Percentiles rank a stretch among this genome's conserved stretches.
Conservation (phyloP, 2,888 invertebrate species). For the Tupiocoris notatus region DNA sequence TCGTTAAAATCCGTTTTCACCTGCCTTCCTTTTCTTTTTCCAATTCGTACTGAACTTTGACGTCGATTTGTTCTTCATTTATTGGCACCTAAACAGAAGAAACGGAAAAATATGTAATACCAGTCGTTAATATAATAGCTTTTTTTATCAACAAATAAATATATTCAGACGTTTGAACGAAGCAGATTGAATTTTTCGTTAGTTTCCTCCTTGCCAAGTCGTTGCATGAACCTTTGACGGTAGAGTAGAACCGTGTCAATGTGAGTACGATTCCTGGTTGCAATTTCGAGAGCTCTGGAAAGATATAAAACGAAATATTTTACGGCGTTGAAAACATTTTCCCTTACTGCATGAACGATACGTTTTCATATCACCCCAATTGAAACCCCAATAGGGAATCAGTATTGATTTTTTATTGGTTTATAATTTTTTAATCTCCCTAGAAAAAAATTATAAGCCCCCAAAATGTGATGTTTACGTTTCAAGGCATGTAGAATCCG, state of each 20-base stretch:
- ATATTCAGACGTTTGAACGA: conserved; percentile 15
- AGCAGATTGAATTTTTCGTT: conserved; percentile 58
- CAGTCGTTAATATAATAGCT: too few species aligned
- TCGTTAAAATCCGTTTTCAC: background rate
- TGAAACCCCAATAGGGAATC: too few species aligned
- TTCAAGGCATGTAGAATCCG: too few species aligned
- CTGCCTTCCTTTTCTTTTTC: conserved; percentile 49
- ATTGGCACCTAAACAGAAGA: conserved; percentile 56
- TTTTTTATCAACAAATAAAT: too few species aligned
- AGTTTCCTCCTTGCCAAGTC: conserved; percentile 60
- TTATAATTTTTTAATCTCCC: too few species aligned
- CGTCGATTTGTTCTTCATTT: conserved; percentile 56
- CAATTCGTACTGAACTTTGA: conserved; percentile 56
- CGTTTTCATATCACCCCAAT: too few species aligned
- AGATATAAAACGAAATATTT: too few species aligned
- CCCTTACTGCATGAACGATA: too few species aligned
- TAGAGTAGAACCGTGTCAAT: conserved; percentile 70
- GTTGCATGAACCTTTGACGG: conserved; percentile 64
- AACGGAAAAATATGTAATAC: background rate
- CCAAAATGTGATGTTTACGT: too few species aligned
- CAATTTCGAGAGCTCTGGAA: conserved; percentile 75
- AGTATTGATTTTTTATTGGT: too few species aligned
- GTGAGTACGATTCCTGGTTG: conserved; percentile 69
- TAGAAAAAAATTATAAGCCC: too few species aligned
- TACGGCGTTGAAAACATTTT: too few species aligned